Base-by-base conservation (phyloP, 2,888 invertebrate species). In the Prenolepis imparis region DNA sequence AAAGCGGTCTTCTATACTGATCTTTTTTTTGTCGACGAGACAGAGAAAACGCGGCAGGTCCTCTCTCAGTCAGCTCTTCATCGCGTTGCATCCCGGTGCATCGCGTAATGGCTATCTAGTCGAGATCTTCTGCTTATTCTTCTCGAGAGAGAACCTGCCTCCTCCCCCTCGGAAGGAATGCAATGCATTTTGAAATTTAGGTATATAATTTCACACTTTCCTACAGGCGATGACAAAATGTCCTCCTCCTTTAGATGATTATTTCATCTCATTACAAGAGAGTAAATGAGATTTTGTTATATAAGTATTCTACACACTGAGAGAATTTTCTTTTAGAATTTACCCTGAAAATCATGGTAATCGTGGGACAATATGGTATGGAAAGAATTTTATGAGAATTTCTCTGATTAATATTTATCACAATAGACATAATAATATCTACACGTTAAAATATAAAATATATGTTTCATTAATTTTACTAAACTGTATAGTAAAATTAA, bases 41-140 rank as follows among this genome's bases (percentile, higher is more conserved):
- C 8, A n/a, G 52, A n/a, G 52, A 44, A 57, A 78, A 70, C 55
- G 75, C 39, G 41, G 24, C 64, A 44, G 59, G 18, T 55, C 24
- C n/a, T 61, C 66, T 32, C 59, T 48, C 59, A 48, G 36, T 68
- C 64, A 28, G 44, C 66, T 72, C 64, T 59, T 70, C 59, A 66
- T 67, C 59, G 39, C 66, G 64, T 52, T 41, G 28, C 28, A 28
- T 28, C 64, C 64, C 80, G 48, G 28, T 78, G 32, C 24, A 24
- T 9, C 28, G 72, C 63, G 74, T 86, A 88, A 91, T 91, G 85
- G 84, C 83, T 91, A 90, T 90, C 88, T 87, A 12, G 66, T 72
- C 36, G 66, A 73, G 82, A 90, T 89, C 90, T 90, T 86, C 73
- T 63, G 21, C 52, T 68, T 41, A 41, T 36, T 44, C 44, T 15